Conservation (phyloP, 2,113 vertebrate species). For the Columba livia region DNA sequence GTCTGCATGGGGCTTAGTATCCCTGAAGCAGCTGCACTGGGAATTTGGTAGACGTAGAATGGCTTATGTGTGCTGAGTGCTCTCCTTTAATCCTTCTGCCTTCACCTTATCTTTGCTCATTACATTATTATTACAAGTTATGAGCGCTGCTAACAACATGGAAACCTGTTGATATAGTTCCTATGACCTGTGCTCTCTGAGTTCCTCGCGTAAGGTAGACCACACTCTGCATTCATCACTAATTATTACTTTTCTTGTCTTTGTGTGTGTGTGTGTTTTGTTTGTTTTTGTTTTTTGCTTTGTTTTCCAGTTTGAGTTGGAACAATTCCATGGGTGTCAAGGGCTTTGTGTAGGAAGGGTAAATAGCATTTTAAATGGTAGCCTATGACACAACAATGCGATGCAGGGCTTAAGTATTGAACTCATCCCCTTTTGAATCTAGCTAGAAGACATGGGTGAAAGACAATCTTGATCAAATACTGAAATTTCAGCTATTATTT, state of each 20-base stretch:
- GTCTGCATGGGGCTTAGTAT: constrained; percentile 39
- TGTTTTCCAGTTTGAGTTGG: not conserved
- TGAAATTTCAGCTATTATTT: not conserved
- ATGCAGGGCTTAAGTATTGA: not conserved
- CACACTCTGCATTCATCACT: not conserved
- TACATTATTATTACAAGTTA: constrained; percentile 34
- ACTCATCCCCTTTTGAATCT: not conserved
- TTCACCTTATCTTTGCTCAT: constrained; percentile 19
- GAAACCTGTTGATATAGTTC: not conserved
- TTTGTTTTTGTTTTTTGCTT: not conserved
- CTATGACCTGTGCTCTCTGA: not conserved
- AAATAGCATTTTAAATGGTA: not conserved
- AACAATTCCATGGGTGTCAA: not conserved
- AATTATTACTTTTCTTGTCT: not conserved
- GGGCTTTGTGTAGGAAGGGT: not conserved
- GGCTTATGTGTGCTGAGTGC: constrained; percentile 8
- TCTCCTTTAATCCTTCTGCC: constrained; percentile 43
- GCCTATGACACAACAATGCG: not conserved
- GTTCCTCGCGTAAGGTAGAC: not conserved
- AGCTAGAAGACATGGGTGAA: not conserved
- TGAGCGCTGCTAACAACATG: not conserved
- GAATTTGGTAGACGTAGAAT: constrained; percentile 47
- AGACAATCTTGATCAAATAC: not conserved
- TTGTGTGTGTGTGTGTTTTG: not conserved
- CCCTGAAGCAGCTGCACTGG: constrained; percentile 48